phyloP scores from a whole-genome alignment of 2,113 vertebrate species.

The Dinomys branickii region DNA sequence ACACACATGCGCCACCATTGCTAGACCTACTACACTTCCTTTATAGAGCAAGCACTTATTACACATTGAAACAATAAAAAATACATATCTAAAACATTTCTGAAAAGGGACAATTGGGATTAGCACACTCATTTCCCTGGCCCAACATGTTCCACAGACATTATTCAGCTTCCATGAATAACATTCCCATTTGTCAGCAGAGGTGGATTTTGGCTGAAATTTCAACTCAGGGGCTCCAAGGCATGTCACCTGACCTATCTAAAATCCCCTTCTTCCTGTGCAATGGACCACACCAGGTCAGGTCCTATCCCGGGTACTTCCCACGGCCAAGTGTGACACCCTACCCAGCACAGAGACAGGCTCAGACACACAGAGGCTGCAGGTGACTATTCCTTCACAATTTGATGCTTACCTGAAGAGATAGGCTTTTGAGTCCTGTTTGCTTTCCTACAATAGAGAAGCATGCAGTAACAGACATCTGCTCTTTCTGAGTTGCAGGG shows the following conservation, averaged over 20 bases:
- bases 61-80: not conserved
- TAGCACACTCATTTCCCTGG: too few species aligned
- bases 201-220: not conserved
- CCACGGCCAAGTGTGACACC: not conserved
- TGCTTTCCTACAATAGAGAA: not conserved
- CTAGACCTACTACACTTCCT: not conserved
- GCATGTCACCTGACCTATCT: not conserved
- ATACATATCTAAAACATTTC: not conserved
- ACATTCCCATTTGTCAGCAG: not conserved
- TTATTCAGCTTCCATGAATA: not conserved
- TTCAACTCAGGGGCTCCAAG: not conserved
- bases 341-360: not conserved
- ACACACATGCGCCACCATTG: not conserved
- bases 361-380: not conserved
- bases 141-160: not conserved
- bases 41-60: constrained; percentile 3
- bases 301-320: not conserved
- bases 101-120: not conserved
- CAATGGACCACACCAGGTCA: not conserved
- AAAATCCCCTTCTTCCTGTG: not conserved
- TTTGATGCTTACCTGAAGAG: not conserved
- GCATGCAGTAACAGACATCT: not conserved
- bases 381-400: not conserved
- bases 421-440: not conserved
- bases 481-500: not conserved